Conservation (phyloP, 2,797 vertebrate genomes). For the Sorex maritimensis region DNA sequence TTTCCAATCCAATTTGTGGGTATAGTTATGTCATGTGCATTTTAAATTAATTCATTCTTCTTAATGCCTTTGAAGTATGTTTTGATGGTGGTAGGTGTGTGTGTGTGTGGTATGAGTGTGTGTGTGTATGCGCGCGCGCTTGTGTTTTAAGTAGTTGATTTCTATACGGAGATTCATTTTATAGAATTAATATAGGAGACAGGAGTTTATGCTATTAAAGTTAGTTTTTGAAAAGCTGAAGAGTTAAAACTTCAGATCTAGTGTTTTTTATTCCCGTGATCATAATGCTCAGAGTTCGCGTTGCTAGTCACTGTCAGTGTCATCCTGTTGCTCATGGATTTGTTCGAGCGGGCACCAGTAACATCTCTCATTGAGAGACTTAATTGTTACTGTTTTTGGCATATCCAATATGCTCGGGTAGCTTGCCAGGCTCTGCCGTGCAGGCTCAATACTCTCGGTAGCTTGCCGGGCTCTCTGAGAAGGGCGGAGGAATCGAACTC, state of each 20-base stretch:
- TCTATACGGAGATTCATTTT: conserved; percentile 20
- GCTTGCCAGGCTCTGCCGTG: too few relatives aligned
- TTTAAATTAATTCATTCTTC: conserved; percentile 51
- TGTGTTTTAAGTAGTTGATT: conserved; percentile 59
- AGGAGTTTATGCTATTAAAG: conserved; percentile 10
- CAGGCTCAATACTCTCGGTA: too few relatives aligned
- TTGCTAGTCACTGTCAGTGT: too few relatives aligned
- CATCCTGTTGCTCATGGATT: too few relatives aligned
- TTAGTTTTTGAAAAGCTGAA: conserved; percentile 56
- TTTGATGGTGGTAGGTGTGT: too few relatives aligned
- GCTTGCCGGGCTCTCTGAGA: too few relatives aligned
- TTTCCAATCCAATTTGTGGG: background rate
- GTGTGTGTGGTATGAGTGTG: too few relatives aligned
- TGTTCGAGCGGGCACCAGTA: too few relatives aligned
- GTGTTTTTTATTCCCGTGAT: conserved; percentile 2
- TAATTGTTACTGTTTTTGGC: too few relatives aligned
- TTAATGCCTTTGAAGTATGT: conserved; percentile 20
- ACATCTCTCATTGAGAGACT: too few relatives aligned
- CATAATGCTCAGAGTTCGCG: background rate
- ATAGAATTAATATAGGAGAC: conserved; percentile 23
- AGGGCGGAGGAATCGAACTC: too few relatives aligned
- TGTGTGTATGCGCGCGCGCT: background rate
- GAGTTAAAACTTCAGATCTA: conserved; percentile 60
- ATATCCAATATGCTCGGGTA: too few relatives aligned
- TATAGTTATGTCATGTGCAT: background rate